Evolutionary conservation across 2,113 vertebrate species (phyloP), one percentile per base, ranked within the genome.

Genomic region (Pionites leucogaster): DNA sequence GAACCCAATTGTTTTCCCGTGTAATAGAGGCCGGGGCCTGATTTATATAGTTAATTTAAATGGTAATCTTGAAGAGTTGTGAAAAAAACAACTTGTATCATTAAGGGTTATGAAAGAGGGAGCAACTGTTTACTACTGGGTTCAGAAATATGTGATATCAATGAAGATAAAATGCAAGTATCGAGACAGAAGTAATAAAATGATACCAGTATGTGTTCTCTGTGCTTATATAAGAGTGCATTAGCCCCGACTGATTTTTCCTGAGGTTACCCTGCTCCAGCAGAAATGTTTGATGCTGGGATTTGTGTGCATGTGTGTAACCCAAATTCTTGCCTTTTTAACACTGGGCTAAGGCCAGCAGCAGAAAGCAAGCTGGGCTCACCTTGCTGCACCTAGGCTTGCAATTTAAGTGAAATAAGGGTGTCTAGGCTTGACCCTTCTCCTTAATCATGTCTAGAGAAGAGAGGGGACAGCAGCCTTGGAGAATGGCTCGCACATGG

Each of bases 41-140:
- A 93, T 97, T 97, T 96, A 96, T 96, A 96, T 69, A 91, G 92
- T 96, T 95, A 97, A 96, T 96, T 97, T 92, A 95, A 97, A 96
- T 92, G 90, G 90, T 94, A 96, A 96, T 93, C 92, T 80, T 79
- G 79, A 96, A 93, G 91, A 93, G 49, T 28, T 89, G 77, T 75
- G 70, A 10, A 77, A 92, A 96, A 92, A 47, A 47, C 69, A 72
- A 93, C 87, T 70, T 92, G 81, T 91, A 50, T 92, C 86, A 80
- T 96, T 94, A 93, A 88, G 88, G 70, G 41, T 94, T 94, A 95
- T 94, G 90, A 95, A 95, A 95, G 62, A 91, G 20, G 49, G 92
- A 95, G 82, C 94, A 96, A 91, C 63, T 96, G 83, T 95, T 91
- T 94, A 91, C 81, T 92, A 42, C 63, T 91, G 41, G 83, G 25